phyloP scores from a whole-genome alignment of 2,113 vertebrate genomes.

The Pavo muticus region DNA sequence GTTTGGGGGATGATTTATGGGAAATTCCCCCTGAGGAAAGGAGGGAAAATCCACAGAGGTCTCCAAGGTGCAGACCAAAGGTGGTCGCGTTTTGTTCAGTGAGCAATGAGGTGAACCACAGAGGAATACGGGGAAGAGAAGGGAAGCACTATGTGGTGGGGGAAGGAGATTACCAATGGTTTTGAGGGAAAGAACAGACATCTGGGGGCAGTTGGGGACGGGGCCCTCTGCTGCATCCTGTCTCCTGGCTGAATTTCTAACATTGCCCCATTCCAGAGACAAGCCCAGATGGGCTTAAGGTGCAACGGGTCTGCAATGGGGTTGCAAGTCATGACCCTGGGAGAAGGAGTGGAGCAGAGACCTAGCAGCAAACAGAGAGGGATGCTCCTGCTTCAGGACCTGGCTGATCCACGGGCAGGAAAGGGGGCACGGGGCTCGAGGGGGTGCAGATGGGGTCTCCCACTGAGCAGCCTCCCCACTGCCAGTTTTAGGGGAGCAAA shows the following conservation, averaged over 20 bases:
- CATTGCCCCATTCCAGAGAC: slow-evolving; percentile 49
- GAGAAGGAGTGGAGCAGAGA: slow-evolving; percentile 49
- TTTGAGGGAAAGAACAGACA: not conserved
- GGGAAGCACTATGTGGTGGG: not conserved
- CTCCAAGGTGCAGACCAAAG: not conserved
- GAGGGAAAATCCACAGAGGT: not conserved
- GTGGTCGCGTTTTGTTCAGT: slow-evolving; percentile 22
- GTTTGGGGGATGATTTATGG: not conserved
- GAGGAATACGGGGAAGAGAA: not conserved
- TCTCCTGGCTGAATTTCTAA: slow-evolving; percentile 46
- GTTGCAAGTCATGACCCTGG: slow-evolving; percentile 22
- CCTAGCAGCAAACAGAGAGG: slow-evolving; percentile 63
- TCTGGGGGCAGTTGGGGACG: not conserved
- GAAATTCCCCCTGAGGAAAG: not conserved
- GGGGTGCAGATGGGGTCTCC: not conserved
- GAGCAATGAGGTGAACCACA: not conserved
- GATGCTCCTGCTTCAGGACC: not conserved
- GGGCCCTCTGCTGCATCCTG: slow-evolving; percentile 37
- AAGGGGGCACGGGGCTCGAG: not conserved
- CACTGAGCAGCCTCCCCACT: not conserved
- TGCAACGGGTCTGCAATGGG: slow-evolving; percentile 63
- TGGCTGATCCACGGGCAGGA: accelerated
- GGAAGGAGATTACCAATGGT: not conserved
- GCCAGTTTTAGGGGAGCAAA: not conserved
- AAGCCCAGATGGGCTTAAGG: slow-evolving; percentile 62